Evolutionary conservation across 2,888 invertebrate genomes (phyloP), one percentile per base, ranked within the genome.

Genomic region (Platycnemis pennipes): DNA sequence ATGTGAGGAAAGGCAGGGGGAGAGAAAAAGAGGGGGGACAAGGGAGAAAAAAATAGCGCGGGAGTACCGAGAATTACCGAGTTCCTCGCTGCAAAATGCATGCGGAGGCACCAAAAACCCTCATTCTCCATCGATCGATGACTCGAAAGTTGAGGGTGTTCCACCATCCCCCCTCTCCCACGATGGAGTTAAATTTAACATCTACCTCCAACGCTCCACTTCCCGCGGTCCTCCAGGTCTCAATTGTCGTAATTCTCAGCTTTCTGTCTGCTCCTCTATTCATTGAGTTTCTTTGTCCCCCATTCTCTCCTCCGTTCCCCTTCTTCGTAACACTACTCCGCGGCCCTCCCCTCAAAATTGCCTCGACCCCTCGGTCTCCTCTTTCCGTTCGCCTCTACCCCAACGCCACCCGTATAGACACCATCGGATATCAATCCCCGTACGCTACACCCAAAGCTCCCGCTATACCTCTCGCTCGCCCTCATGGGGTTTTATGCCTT

Each of bases 381-480:
- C 89, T 8, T 22, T 56, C 26, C 0, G 0, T 31, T 42, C 56
- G 31, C 56, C 26, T 26, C 69, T 19, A 31, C 37, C n/a, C 16
- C 22, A 16, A 3, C n/a, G 19, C 88, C 63, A 22, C 3, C 22
- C 0, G 26, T 13, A 19, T n/a, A 19, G 37, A 19, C 87, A 26
- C 88, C 88, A 88, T 89, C 89, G 37, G 56, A 53, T 89, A 89
- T 56, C 53, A 56, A 37, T 89, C 89, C 89, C 53, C 56, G 56
- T 89, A 89, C 56, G 37, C 89, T 37, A 19, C 31, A 22, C 56
- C 22, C 86, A 5, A 44, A 37, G 42, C 44, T 86, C 86, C 11
- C 19, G 44, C 86, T 86, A 7, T 16, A 19, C 86, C 86, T 26
- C 87, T 44, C 46, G 22, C 87, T 46, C 45, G 46, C 87, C n/a